phyloP scores from a whole-genome alignment of 2,888 invertebrate genomes.

The Hetaerina titia region DNA sequence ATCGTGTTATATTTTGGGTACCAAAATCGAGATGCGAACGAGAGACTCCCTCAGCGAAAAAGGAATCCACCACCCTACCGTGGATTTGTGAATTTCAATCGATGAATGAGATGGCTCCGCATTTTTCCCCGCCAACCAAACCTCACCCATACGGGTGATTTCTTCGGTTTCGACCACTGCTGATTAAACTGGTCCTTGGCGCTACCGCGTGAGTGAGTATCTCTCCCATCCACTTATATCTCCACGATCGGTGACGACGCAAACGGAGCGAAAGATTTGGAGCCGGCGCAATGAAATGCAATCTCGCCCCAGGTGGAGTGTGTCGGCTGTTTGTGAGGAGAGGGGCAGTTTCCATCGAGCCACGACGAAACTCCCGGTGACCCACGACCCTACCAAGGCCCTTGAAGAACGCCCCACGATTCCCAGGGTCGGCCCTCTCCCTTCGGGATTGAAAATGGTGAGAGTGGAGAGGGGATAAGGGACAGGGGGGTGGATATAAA shows the following conservation, averaged over 20 bases:
- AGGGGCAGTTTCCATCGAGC: not conserved
- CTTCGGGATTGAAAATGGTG: not conserved
- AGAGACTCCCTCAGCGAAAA: too few species aligned
- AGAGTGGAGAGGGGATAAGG: not conserved
- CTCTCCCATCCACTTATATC: not conserved
- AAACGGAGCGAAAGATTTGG: not conserved
- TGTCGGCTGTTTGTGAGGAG: not conserved
- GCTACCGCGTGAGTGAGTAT: too few species aligned
- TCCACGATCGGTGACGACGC: not conserved
- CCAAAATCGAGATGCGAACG: too few species aligned
- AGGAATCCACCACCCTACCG: too few species aligned
- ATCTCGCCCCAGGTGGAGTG: not conserved
- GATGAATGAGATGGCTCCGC: too few species aligned
- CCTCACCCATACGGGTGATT: too few species aligned
- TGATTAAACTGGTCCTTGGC: too few species aligned
- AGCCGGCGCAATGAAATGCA: not conserved
- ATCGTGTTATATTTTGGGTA: too few species aligned
- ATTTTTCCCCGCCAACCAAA: too few species aligned
- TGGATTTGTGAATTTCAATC: too few species aligned
- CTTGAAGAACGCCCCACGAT: not conserved
- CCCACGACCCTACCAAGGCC: not conserved
- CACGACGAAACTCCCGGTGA: not conserved
- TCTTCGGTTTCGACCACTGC: too few species aligned
- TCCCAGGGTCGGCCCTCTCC: not conserved
- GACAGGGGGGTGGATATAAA: too few species aligned